Evolutionary conservation across 2,113 vertebrate species (phyloP).

Genomic region (Sinosuthora webbiana): DNA sequence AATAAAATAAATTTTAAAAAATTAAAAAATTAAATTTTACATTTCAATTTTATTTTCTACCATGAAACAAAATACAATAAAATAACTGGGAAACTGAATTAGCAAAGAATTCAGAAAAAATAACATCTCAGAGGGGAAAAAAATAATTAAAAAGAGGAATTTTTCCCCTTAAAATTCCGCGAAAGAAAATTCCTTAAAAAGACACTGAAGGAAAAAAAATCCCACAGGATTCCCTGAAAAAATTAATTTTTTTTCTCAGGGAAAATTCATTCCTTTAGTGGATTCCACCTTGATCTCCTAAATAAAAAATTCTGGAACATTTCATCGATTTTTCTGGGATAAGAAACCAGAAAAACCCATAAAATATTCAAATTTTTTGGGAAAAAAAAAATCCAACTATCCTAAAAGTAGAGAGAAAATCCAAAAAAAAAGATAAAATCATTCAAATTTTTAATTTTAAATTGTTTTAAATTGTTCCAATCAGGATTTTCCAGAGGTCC

Average conservation of each 20-base stretch:
- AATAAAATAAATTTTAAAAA: no score
- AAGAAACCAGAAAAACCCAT: no score
- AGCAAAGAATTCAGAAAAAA: background rate
- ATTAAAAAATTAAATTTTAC: no score
- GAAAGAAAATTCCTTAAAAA: background rate
- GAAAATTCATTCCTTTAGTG: background rate
- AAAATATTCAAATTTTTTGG: no score
- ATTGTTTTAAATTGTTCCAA: no score
- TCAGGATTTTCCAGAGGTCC: background rate
- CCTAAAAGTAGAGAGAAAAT: no score
- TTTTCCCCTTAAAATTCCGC: background rate
- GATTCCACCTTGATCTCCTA: background rate
- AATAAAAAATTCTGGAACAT: background rate
- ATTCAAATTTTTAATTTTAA: no score
- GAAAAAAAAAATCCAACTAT: no score
- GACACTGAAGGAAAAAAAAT: no score
- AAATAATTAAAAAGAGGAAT: background rate
- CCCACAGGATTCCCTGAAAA: background rate
- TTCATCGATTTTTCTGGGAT: background rate
- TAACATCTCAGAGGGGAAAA: background rate
- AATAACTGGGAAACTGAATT: background rate
- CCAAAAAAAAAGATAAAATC: background rate
- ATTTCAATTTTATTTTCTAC: no score
- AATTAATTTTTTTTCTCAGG: background rate
- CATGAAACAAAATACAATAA: background rate